Evolutionary conservation across 2,797 vertebrate species (phyloP), one percentile per base, ranked within the genome.

Genomic region (Pseudochromis fuscus): DNA sequence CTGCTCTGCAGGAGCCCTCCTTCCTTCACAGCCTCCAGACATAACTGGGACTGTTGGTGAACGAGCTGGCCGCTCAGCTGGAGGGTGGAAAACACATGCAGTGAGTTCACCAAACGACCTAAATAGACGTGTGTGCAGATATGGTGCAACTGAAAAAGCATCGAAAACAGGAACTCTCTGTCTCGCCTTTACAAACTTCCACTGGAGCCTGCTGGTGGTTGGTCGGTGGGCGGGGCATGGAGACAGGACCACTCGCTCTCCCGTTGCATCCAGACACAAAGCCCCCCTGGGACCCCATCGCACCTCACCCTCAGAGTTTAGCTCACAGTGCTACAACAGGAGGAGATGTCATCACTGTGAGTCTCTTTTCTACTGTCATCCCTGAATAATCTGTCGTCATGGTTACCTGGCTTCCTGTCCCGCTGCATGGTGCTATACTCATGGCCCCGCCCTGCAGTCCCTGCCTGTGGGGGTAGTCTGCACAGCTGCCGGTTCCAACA

Each of bases 101-200:
- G 27, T 0, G n/a, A 25, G 19, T 74, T 24, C 68, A 28, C 4
- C 37, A 40, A 33, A 37, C 16, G 1, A 19, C 44, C 13, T 46
- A n/a, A 12, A 2, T 1, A n/a, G 49, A 6, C 7, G 15, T 1
- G 7, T 25, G 4, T 40, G 5, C 30, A 8, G 7, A 16, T 9
- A 4, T 0, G 18, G 2, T 0, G 12, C 5, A 1, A 18, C 3
- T n/a, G 25, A 37, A 9, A 19, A 42, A 31, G 10, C 10, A 3
- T n/a, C n/a, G n/a, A 57, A 18, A 24, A 7, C 1, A n/a, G 18
- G 1, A 25, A 16, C 6, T 45, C 12, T 58, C 53, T 16, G 9
- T 11, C 91, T 83, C 81, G 94, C 96, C 95, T 96, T 92, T 57
- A 93, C 91, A 58, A 95, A 89, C 63, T 93, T 94, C 96, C 96